These are phyloP conservation scores for Pemphredon lugubris DNA, from an alignment of 2,888 invertebrate genomes.

Conservation along the genomic window DNA sequence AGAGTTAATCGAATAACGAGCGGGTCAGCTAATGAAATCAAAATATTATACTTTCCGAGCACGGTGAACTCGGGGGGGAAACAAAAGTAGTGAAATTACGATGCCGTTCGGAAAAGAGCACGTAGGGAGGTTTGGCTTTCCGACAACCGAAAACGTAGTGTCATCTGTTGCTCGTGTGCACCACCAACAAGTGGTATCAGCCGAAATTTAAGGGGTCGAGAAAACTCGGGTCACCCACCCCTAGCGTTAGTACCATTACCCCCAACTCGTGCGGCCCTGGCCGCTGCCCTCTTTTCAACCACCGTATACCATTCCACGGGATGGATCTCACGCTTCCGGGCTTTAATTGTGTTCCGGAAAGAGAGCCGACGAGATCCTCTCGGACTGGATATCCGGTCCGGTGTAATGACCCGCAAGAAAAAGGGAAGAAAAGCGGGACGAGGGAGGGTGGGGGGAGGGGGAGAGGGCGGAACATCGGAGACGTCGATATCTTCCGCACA, in stretches of 20 bases:
- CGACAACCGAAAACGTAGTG: constrained; percentile 50
- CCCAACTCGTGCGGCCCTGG: constrained; percentile 52
- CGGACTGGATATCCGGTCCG: constrained; percentile 61
- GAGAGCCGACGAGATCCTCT: constrained; percentile 58
- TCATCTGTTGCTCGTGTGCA: constrained; percentile 73
- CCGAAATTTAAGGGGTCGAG: constrained; percentile 72
- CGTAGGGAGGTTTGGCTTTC: constrained; percentile 21
- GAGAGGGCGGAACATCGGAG: constrained; percentile 1
- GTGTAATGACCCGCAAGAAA: constrained; percentile 60
- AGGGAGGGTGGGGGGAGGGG: constrained; percentile 52
- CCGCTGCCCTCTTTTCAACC: constrained; percentile 25
- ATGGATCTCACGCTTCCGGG: constrained; percentile 66
- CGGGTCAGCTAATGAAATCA: too few relatives aligned
- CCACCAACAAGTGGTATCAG: constrained; percentile 73
- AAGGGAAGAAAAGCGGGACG: constrained; percentile 41
- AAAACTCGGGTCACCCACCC: constrained; percentile 56
- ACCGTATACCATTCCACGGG: constrained; percentile 26
- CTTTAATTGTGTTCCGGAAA: constrained; percentile 71
- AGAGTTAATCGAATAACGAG: too few relatives aligned
- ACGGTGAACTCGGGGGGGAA: too few relatives aligned
- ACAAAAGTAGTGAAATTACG: not conserved
- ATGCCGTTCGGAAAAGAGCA: constrained; percentile 9
- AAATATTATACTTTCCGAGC: too few relatives aligned
- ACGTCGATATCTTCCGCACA: constrained; percentile 47
- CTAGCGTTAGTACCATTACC: constrained; percentile 52